These are phyloP conservation scores for Crocidura indochinensis DNA, from an alignment of 2,797 vertebrate species.

Conservation along the genomic window DNA sequence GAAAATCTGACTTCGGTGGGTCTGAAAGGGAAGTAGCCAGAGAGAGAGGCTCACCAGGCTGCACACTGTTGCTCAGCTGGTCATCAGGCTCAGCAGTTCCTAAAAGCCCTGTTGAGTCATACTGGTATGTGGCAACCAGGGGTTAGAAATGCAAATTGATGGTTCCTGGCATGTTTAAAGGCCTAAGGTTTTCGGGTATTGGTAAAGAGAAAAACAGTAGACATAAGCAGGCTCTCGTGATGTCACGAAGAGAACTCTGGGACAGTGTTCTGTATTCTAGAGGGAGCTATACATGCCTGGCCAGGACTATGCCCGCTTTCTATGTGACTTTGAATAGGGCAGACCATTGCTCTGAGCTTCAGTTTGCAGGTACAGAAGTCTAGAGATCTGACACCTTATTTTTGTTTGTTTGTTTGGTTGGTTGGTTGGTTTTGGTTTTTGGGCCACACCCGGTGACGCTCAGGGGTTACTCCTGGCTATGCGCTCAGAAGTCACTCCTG, in stretches of 20 bases:
- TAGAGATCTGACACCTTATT: too few species aligned
- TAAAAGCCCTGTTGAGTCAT: slow-evolving; percentile 14
- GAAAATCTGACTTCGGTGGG: background rate
- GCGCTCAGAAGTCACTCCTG: too few species aligned
- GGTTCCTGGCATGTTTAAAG: background rate
- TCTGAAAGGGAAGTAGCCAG: background rate
- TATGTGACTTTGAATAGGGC: too few species aligned
- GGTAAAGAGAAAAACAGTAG: slow-evolving; percentile 40
- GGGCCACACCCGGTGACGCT: too few species aligned
- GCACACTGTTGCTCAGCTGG: too few species aligned
- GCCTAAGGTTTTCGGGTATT: background rate
- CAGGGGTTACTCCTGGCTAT: too few species aligned
- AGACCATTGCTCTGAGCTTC: background rate
- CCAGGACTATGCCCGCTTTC: too few species aligned
- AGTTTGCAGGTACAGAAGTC: background rate
- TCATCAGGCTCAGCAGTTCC: background rate
- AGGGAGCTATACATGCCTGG: background rate
- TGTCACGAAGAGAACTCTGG: too few species aligned
- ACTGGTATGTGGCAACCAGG: slow-evolving; percentile 24
- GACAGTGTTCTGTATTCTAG: background rate
- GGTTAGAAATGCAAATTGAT: background rate
- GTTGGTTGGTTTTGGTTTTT: too few species aligned
- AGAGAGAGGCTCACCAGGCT: background rate
- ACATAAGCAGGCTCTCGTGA: background rate
- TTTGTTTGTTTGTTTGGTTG: too few species aligned